Percentiles rank a stretch among this genome's conserved stretches.
Evolutionary conservation across 2,797 vertebrate species (phyloP).

Genomic region (Micromesistius poutassou): DNA sequence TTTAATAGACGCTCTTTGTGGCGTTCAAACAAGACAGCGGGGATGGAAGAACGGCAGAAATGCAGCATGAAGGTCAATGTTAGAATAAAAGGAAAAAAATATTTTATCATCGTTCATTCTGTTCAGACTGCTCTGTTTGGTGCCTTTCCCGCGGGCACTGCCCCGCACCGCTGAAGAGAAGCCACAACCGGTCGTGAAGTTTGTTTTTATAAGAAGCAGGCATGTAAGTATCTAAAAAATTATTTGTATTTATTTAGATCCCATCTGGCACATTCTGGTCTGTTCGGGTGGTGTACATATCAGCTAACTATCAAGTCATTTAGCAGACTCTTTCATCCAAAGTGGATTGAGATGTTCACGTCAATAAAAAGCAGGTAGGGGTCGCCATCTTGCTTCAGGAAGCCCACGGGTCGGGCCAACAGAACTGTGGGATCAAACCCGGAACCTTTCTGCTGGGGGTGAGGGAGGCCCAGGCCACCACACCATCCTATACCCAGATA

Average conservation of each 20-base stretch:
- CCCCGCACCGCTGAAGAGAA: background rate
- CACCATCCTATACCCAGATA: background rate
- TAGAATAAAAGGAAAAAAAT: slow-evolving; percentile 82
- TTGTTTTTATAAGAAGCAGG: background rate
- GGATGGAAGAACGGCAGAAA: slow-evolving; percentile 55
- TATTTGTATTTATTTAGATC: background rate
- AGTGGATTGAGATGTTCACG: background rate
- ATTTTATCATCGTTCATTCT: slow-evolving; percentile 81
- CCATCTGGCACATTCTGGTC: too few species aligned
- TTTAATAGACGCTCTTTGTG: slow-evolving; percentile 59
- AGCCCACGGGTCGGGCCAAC: background rate
- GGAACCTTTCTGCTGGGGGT: background rate
- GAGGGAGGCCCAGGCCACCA: too few species aligned
- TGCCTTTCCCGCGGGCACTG: background rate
- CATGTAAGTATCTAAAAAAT: background rate
- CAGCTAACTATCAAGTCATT: background rate
- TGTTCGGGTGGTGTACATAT: background rate
- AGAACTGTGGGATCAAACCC: background rate
- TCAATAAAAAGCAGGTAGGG: background rate
- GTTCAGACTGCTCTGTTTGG: slow-evolving; percentile 29
- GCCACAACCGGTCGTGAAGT: background rate
- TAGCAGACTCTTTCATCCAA: background rate
- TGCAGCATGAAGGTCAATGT: slow-evolving; percentile 84
- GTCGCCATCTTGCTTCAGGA: background rate
- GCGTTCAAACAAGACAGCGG: slow-evolving; percentile 63